Evolutionary conservation across 2,113 vertebrate species (phyloP), one percentile per base, ranked within the genome.

Genomic region (Pipra filicauda): DNA sequence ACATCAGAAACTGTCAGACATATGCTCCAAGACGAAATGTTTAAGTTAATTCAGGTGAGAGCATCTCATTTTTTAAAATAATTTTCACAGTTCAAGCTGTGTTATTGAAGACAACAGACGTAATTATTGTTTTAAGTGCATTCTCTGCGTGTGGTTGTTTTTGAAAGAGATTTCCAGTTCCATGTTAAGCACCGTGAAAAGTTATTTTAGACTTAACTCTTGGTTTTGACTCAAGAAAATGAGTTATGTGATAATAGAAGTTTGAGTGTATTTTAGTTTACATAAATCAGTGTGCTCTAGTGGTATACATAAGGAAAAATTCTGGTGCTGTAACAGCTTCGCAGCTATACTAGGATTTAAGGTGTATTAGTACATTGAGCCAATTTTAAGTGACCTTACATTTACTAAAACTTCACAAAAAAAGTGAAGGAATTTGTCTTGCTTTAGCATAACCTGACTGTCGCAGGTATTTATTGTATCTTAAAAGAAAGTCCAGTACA

Each of bases 1-100:
- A 91, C 97, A 73, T 91, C 98, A 24, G 96, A 98, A 46, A 96
- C 97, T 59, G 96, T 98, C 54, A 98, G 97, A 64, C 98, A 98
- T 49, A 98, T 98, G 89, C 93, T 99, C 18, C 98, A 99, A 96
- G 99, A 99, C 73, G 98, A 99, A 97, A 98, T 99, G 97, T 98
- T 99, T 96, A 98, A 98, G 89, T 92, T 99, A 96, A 98, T 99
- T 95, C 99, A 99, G 98, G 99, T 99, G 77, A 96, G 95, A 58
- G 20, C 22, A 44, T 77, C 17, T 74, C 12, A 27, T 75, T 72
- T 28, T 71, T 77, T 55, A 57, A 80, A 86, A 31, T 7, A 15
- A 2, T 33, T 33, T 88, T 70, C 20, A 16, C 48, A 27, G 8
- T 87, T 31, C 16, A 15, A 80, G 41, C 35, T 43, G 2, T 54